These are phyloP conservation scores for Aleiodes testaceus DNA, from an alignment of 2,888 invertebrate species.

Conservation along the genomic window DNA sequence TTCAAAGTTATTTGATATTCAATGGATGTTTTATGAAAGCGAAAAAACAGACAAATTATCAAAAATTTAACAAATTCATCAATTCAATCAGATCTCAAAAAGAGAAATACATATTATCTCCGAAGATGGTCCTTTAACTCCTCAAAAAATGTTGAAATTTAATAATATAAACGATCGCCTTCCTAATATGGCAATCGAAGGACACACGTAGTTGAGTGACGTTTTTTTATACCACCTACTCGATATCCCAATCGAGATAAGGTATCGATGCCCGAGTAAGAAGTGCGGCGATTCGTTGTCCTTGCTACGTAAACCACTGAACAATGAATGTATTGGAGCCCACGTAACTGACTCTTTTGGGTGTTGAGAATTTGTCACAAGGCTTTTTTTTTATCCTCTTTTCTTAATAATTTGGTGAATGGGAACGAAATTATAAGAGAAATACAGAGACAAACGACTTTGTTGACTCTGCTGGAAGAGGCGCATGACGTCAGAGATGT, in stretches of 20 bases:
- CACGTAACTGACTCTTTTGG: slow-evolving; percentile 27
- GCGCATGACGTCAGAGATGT: slow-evolving; percentile 10
- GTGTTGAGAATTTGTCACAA: slow-evolving; percentile 28
- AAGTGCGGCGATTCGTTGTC: slow-evolving; percentile 47
- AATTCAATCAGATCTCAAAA: no score
- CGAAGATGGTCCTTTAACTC: neutral
- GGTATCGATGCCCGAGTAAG: slow-evolving; percentile 57
- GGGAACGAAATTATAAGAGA: slow-evolving; percentile 19
- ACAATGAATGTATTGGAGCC: slow-evolving; percentile 22
- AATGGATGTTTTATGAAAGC: neutral
- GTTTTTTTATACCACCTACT: slow-evolving; percentile 48
- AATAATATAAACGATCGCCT: slow-evolving; percentile 51
- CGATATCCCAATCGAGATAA: slow-evolving; percentile 54
- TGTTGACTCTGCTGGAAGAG: neutral
- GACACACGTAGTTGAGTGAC: slow-evolving; percentile 57
- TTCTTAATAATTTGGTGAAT: slow-evolving; percentile 16
- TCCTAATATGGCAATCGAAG: slow-evolving; percentile 57
- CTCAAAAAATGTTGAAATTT: neutral
- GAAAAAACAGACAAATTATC: no score
- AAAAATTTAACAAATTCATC: no score
- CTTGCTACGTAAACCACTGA: slow-evolving; percentile 8
- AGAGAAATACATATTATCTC: no score
- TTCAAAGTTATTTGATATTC: neutral
- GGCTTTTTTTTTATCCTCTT: slow-evolving; percentile 3
- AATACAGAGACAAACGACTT: neutral